Conservation (phyloP, 2,888 invertebrate species). For the Limnephilus rhombicus region DNA sequence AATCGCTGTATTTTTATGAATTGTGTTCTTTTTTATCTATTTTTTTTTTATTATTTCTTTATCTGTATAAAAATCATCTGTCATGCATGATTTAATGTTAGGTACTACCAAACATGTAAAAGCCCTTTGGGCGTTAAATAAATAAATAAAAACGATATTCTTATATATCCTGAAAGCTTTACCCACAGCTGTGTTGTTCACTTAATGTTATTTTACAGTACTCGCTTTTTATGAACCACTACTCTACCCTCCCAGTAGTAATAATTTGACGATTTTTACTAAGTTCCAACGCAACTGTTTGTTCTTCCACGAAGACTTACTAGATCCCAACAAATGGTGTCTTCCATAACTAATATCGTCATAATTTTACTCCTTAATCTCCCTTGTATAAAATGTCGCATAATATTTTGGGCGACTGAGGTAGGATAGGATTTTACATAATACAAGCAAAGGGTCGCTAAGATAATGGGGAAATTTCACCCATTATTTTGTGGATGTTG, state of each 20-base stretch:
- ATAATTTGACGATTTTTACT: background rate
- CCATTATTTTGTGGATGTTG: background rate
- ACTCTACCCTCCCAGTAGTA: background rate
- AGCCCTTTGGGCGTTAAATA: no score
- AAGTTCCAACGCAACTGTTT: background rate
- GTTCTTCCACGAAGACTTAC: background rate
- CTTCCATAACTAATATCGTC: background rate
- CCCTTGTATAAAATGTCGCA: background rate
- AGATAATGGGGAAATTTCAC: background rate
- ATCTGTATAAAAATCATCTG: no score
- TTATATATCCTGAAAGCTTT: background rate
- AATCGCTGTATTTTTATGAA: no score
- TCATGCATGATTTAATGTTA: no score
- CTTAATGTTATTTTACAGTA: background rate
- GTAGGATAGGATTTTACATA: background rate
- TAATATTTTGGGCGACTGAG: background rate
- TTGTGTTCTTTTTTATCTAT: no score
- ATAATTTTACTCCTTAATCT: background rate
- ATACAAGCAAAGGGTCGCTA: conserved; percentile 1
- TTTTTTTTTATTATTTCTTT: no score
- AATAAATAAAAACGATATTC: background rate
- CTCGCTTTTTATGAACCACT: background rate
- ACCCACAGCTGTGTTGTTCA: background rate
- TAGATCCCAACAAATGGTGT: background rate
- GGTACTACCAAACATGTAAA: no score